Conservation (phyloP, 2,888 invertebrate species). For the Callinectes sapidus region DNA sequence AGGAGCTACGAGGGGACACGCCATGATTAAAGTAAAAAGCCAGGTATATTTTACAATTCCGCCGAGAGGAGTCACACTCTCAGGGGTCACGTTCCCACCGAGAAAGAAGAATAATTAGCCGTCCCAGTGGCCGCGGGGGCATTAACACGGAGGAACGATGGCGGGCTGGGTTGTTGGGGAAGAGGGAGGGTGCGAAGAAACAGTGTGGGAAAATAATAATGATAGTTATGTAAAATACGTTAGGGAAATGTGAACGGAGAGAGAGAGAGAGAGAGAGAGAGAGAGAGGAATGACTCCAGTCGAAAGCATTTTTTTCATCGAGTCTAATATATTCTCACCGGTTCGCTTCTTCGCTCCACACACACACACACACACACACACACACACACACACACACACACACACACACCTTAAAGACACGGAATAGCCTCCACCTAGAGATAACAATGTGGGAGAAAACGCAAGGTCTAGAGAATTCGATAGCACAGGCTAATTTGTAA, state of each 20-base stretch:
- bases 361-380: not conserved
- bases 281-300: not conserved
- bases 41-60: not conserved
- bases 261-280: slow-evolving; percentile 23
- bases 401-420: not conserved
- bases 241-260: not conserved
- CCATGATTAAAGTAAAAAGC: slow-evolving; percentile 4
- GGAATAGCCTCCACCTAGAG: not conserved
- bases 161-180: not conserved
- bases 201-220: not conserved
- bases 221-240: not conserved
- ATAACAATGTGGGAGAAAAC: not conserved
- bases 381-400: too few relatives aligned
- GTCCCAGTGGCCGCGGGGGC: not conserved
- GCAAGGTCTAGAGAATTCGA: not conserved
- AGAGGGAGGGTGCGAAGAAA: not conserved
- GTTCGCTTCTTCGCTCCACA: not conserved
- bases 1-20: not conserved
- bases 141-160: not conserved
- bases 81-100: not conserved
- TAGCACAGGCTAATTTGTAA: not conserved
- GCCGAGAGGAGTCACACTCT: not conserved
- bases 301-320: not conserved
- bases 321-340: not conserved
- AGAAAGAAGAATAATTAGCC: slow-evolving; percentile 28